These are phyloP conservation scores for Molorchus minor DNA, from an alignment of 2,888 invertebrate species.

Conservation along the genomic window DNA sequence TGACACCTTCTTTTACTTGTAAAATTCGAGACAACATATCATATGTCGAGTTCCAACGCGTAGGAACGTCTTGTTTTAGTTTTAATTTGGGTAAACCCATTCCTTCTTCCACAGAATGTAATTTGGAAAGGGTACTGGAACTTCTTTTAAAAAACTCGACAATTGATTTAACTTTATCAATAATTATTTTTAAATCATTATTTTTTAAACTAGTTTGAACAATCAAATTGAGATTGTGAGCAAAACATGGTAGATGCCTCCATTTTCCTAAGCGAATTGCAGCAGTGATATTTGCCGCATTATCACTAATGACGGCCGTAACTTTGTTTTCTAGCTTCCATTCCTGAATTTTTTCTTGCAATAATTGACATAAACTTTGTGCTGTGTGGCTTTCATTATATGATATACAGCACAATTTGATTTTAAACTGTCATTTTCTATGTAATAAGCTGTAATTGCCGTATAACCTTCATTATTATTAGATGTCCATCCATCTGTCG, in stretches of 20 bases:
- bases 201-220: background rate
- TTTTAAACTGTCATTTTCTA: background rate
- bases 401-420: background rate
- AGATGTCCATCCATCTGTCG: constrained; percentile 48
- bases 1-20: background rate
- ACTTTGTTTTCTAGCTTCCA: background rate
- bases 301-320: background rate
- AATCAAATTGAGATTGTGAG: background rate
- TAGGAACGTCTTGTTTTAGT: background rate
- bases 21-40: background rate
- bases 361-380: background rate
- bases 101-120: background rate
- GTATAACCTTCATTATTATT: constrained; percentile 34
- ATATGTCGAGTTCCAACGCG: background rate
- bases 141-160: background rate
- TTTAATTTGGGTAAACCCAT: background rate
- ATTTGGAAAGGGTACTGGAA: background rate
- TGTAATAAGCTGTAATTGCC: background rate
- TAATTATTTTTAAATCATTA: background rate
- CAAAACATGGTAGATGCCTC: background rate
- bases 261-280: background rate
- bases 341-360: background rate
- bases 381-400: background rate
- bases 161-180: background rate
- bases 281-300: constrained; percentile 3